Evolutionary conservation across 2,113 vertebrate genomes (phyloP).

Genomic region (Petaurus breviceps): DNA sequence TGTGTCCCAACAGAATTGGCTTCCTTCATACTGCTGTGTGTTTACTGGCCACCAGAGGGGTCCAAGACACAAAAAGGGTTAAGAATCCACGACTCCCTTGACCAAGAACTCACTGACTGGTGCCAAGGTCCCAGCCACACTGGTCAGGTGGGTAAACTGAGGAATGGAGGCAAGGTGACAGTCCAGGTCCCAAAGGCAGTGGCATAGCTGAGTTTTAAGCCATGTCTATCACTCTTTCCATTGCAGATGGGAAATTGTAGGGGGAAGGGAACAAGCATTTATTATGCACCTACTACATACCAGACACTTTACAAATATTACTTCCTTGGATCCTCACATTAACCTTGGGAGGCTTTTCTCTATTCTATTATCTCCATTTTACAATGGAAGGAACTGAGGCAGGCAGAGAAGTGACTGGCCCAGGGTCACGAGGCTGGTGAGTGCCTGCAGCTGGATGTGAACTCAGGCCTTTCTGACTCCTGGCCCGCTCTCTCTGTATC

Average conservation of each 20-base stretch:
- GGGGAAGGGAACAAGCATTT: neutral
- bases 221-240: neutral
- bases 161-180: neutral
- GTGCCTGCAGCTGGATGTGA: too few relatives aligned
- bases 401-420: too few relatives aligned
- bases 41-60: neutral
- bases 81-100: too few relatives aligned
- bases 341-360: neutral
- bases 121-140: neutral
- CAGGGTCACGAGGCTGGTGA: neutral
- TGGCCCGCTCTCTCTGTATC: too few relatives aligned
- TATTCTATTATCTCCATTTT: neutral
- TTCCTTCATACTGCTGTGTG: neutral
- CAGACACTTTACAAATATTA: neutral
- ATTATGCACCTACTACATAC: too few relatives aligned
- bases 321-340: neutral
- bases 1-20: fast-evolving
- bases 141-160: neutral
- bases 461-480: too few relatives aligned
- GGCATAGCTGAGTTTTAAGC: neutral
- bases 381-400: neutral
- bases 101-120: too few relatives aligned
- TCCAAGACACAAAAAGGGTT: neutral
- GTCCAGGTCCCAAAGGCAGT: neutral
- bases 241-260: neutral